Evolutionary conservation across 1,140 invertebrate species (phyloP), one percentile per base, ranked within the genome.

Genomic region (Heliothis virescens): DNA sequence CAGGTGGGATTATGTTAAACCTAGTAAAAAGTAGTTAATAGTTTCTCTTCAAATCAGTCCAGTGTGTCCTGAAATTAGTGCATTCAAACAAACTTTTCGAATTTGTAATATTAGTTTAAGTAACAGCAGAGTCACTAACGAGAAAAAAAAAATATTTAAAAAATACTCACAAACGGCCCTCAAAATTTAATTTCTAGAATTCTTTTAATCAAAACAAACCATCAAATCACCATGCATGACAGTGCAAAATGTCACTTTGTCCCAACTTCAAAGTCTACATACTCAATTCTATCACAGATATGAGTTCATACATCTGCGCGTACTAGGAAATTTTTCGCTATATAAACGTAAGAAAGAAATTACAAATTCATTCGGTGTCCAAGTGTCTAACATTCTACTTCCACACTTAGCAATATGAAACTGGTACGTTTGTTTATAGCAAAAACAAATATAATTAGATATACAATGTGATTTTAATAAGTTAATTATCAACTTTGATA

Each of bases 291-390:
- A 79, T 84, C 83, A 78, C 67, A 84, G 67, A 86, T 85, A 85
- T 82, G 84, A 89, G 83, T 88, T 87, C 82, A 86, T 86, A 83
- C 81, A 79, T 63, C n/a, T 72, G 76, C 85, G 85, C 87, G 86
- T 89, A 87, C 63, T 80, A 89, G 78, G 84, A 85, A 85, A 85
- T 85, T 82, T 86, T 87, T 79, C 80, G 85, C 59, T 89, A 90
- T 90, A 90, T 90, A 91, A 88, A 88, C 83, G 75, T 69, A 83
- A 72, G 76, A 82, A 82, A 73, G 84, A 84, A 82, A 86, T 91
- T 86, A 85, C 82, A 65, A 71, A 83, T 60, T 71, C 89, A 90
- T 88, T 89, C 85, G 67, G 41, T 62, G 65, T 77, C 77, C 74
- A 85, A 65, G 18, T 78, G 78, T 80, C 80, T 82, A 73, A 80